Base-by-base conservation (phyloP, 30 jellyfish, hydroid and myxozoan genomes). In the Pelagia noctiluca region DNA sequence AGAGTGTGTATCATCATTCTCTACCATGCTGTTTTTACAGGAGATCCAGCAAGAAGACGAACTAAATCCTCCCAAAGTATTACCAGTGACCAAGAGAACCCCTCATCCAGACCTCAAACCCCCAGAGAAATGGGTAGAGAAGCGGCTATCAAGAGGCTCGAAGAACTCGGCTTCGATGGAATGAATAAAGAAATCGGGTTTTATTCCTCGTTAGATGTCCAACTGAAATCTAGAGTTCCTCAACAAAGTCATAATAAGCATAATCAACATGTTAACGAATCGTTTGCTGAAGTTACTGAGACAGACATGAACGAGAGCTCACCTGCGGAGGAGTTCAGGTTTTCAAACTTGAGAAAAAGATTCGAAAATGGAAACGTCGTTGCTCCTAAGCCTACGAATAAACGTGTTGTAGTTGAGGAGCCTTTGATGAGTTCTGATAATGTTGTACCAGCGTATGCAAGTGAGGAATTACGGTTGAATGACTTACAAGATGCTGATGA, bases 111-210 rank as follows among this genome's bases (percentile, higher is more conserved):
- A 24, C 69, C 92, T 21, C 84, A 60, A 21, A 67, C 92, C 26
- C 86, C 92, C 8, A 75, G 86, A 28, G 92, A 82, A 4, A 29
- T 69, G 84, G 92, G 92, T 47, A 52, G 69, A 69, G 92, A 82
- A 47, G 92, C 92, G 18, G 92, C 92, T 7, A 37, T 84, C 0
- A 65, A 77, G 0, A 38, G 84, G 35, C 84, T 84, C 18, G 95
- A 84, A 61, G 95, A 84, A 23, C 32, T 84, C 8, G 95, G 95
- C 46, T 73, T 84, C 48, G 95, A 84, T 73, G 95, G 83, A 21
- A 61, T 84, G 48, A 47, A 69, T 60, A 63, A 33, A 31, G 95
- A 84, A 53, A 57, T 72, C 62, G 95, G 88, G 16, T 16, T 71
- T 28, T 31, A 35, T 46, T 65, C 38, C 2, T 28, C 26, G 13